Conservation (phyloP, 2,113 vertebrate species). For the Phyllostomus hastatus region DNA sequence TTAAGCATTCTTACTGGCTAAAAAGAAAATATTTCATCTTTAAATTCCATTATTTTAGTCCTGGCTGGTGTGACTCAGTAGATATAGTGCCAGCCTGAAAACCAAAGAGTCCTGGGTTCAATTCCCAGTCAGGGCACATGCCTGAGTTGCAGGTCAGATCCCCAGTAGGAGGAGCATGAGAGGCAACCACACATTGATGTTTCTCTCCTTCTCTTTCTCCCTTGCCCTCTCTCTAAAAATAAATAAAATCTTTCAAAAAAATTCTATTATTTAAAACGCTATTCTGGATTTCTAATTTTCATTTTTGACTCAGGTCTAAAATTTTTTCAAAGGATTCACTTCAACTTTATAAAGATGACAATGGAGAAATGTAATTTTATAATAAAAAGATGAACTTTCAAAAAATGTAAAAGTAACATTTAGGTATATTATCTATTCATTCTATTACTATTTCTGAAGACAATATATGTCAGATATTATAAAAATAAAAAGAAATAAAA, state of each 20-base stretch:
- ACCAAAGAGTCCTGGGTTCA: too few species aligned
- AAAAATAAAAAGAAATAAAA: background rate
- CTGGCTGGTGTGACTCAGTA: too few species aligned
- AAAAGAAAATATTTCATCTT: slow-evolving; percentile 6
- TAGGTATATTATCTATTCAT: slow-evolving; percentile 4
- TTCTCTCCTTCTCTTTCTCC: too few species aligned
- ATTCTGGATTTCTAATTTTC: slow-evolving; percentile 3
- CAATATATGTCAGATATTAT: background rate
- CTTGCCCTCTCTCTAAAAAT: too few species aligned
- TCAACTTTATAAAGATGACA: background rate
- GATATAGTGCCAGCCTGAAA: too few species aligned
- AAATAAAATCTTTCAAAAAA: background rate
- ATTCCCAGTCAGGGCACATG: too few species aligned
- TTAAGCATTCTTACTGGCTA: background rate
- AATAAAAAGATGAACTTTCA: slow-evolving; percentile 13
- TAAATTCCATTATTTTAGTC: slow-evolving; percentile 3
- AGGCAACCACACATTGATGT: too few species aligned
- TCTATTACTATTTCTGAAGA: background rate
- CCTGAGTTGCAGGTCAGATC: too few species aligned
- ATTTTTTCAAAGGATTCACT: background rate
- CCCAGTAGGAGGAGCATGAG: too few species aligned
- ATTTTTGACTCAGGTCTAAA: background rate
- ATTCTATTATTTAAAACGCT: slow-evolving; percentile 14
- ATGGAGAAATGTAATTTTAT: background rate
- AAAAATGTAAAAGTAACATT: background rate